These are phyloP conservation scores for Gephyroberyx darwinii DNA, from an alignment of 2,797 vertebrate species.

Conservation along the genomic window DNA sequence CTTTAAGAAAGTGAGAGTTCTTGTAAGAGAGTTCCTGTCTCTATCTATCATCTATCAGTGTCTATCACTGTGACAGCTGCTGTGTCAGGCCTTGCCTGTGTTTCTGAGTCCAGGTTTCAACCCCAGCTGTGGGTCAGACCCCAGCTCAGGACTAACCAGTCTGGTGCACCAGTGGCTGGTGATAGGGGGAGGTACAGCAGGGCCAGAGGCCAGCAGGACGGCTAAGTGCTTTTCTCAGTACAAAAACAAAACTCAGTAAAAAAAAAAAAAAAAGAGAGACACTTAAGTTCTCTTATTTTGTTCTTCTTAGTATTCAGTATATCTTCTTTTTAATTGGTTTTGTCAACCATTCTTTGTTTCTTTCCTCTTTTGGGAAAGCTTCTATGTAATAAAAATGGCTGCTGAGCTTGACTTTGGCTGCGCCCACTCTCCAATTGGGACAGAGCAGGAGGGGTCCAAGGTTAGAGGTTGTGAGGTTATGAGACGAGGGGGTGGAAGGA, in stretches of 20 bases:
- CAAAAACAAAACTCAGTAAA: conserved; percentile 80
- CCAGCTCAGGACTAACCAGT: conserved; percentile 78
- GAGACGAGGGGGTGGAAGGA: conserved; percentile 86
- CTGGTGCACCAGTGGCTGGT: conserved; percentile 87
- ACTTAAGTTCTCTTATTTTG: conserved; percentile 77
- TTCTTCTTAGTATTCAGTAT: conserved; percentile 80
- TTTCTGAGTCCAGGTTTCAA: conserved; percentile 76
- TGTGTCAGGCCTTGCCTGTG: conserved; percentile 79
- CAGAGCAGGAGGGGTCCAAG: conserved; percentile 85
- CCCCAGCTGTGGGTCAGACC: conserved; percentile 78
- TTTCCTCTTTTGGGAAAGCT: conserved; percentile 77
- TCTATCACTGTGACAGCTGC: conserved; percentile 82
- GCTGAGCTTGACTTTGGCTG: conserved; percentile 85
- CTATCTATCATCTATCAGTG: conserved; percentile 80
- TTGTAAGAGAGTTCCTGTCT: conserved; percentile 81
- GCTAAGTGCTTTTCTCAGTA: conserved; percentile 93
- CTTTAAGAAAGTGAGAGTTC: conserved; percentile 81
- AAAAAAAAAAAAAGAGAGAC: conserved; percentile 77
- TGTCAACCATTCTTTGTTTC: conserved; percentile 82
- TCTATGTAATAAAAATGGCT: conserved; percentile 82
- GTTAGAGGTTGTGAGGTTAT: conserved; percentile 94
- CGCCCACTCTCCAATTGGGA: conserved; percentile 80
- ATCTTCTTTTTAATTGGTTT: conserved; percentile 78
- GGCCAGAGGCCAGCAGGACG: conserved; percentile 95
- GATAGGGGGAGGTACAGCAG: conserved; percentile 90